phyloP scores from a whole-genome alignment of 2,113 vertebrate species.

The rat (Rattus norvegicus) region GRCr8 NC_086039.1:137212501-137213000 shows the following conservation, averaged over 20 bases:
- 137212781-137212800: not conserved
- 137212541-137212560: conserved; percentile 16
- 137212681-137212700: not conserved
- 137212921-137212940: not conserved
- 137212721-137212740: not conserved
- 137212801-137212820: not conserved
- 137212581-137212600: conserved; percentile 1
- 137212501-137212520: conserved; percentile 24
- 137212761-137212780: not conserved
- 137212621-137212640: conserved; percentile 16
- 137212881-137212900: not conserved
- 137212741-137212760: not conserved
- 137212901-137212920: not conserved
- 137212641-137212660: not conserved
- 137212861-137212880: conserved; percentile 39
- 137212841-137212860: not conserved
- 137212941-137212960: too few relatives aligned
- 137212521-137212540: conserved; percentile 37
- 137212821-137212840: not conserved
- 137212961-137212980: not conserved
- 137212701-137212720: not conserved
- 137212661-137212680: not conserved
- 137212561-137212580: conserved; percentile 30
- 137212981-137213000: not conserved
- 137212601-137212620: conserved; percentile 9